Conservation (phyloP, 2,797 vertebrate species). For the Acrossocheilus fasciatus region DNA sequence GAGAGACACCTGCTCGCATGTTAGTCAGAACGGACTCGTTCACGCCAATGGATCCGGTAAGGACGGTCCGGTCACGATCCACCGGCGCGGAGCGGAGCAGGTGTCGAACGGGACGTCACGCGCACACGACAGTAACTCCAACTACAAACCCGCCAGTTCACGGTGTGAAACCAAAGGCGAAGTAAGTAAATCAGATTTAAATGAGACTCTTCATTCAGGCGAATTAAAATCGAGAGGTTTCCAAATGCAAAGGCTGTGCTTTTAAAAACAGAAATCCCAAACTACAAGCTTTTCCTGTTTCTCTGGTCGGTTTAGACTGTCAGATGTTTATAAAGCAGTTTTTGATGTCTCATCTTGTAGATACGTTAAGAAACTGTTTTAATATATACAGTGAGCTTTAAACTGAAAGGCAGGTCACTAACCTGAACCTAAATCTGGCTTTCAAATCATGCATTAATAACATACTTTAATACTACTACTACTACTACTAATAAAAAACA, state of each 20-base stretch:
- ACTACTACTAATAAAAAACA: background rate
- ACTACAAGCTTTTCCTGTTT: slow-evolving; percentile 77
- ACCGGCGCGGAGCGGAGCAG: slow-evolving; percentile 38
- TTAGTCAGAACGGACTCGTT: background rate
- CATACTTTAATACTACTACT: background rate
- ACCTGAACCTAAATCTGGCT: background rate
- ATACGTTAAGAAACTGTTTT: background rate
- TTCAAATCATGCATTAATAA: background rate
- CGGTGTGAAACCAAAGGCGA: slow-evolving; percentile 12
- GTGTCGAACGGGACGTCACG: slow-evolving; percentile 22
- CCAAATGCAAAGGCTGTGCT: background rate
- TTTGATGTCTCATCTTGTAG: slow-evolving; percentile 2
- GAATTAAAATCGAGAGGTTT: background rate
- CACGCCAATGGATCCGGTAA: background rate
- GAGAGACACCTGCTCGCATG: slow-evolving; percentile 38
- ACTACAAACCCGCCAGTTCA: slow-evolving; percentile 54
- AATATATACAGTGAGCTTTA: background rate
- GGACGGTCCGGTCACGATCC: background rate
- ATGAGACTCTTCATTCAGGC: background rate
- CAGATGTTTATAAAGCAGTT: background rate
- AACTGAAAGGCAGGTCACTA: too few relatives aligned
- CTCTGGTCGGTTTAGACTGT: slow-evolving; percentile 58
- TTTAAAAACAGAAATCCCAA: background rate
- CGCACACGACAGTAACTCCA: slow-evolving; percentile 64
- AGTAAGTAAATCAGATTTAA: slow-evolving; percentile 63